Conservation (phyloP, 2,888 invertebrate genomes). For the Nowickia ferox region DNA sequence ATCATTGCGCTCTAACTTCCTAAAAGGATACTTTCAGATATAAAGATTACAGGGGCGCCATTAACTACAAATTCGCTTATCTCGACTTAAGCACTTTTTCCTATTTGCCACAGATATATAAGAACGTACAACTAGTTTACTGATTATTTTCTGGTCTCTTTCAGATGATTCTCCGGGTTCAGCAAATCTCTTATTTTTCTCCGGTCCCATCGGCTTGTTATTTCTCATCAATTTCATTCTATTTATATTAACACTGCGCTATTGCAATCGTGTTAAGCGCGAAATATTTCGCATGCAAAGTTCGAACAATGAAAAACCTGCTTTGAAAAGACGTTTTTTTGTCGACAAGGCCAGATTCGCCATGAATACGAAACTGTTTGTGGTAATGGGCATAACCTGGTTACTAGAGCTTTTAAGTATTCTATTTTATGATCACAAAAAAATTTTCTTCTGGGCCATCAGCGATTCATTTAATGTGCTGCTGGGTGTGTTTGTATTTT, state of each 20-base stretch:
- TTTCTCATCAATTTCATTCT: conserved; percentile 87
- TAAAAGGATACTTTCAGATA: no score
- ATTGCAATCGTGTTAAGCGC: conserved; percentile 89
- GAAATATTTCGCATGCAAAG: conserved; percentile 89
- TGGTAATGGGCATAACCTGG: conserved; percentile 92
- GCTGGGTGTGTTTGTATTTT: conserved; percentile 89
- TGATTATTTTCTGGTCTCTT: conserved; percentile 23
- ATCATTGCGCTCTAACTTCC: no score
- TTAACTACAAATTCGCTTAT: no score
- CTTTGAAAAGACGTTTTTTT: conserved; percentile 86
- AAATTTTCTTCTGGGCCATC: conserved; percentile 83
- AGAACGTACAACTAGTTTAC: neutral
- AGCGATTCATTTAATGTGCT: conserved; percentile 88
- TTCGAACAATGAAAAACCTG: conserved; percentile 85
- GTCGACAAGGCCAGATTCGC: conserved; percentile 88
- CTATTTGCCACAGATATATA: no score
- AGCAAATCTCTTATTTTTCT: conserved; percentile 86
- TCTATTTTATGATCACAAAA: conserved; percentile 84
- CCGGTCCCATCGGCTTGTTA: conserved; percentile 87
- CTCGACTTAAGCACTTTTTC: no score
- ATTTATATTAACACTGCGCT: conserved; percentile 87
- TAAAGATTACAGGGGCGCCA: no score
- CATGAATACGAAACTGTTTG: conserved; percentile 89
- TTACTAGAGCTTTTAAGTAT: conserved; percentile 87
- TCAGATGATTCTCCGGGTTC: conserved; percentile 79